Evolutionary conservation across 2,797 vertebrate genomes (phyloP), one percentile per base, ranked within the genome.

Genomic region (Spinibarbus caldwelli): DNA sequence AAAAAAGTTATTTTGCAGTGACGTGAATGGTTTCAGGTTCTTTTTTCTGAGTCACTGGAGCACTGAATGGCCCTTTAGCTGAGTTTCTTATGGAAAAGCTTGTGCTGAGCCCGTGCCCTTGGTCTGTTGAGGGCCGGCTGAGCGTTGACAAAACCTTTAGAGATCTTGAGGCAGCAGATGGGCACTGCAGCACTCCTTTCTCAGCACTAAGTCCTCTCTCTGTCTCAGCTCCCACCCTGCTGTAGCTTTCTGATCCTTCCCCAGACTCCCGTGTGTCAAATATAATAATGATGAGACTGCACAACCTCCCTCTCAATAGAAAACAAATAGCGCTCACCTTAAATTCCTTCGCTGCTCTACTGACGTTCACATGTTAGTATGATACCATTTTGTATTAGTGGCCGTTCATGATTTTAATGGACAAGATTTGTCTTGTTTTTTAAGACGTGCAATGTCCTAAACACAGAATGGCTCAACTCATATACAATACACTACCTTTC

Each of bases 131-230:
- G n/a, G 26, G 59, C 19, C 43, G 31, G 47, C 71, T 38, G 59
- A 81, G 78, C 19, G 5, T 49, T 64, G 43, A 84, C 26, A 1
- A 84, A 84, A 75, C 73, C 11, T 80, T 52, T 34, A 68, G 67
- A 36, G 41, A 80, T 66, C 2, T 31, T 80, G 87, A 88, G 72
- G 78, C 57, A 78, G 57, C 82, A 78, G 72, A 64, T 72, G 10
- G 77, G 62, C 82, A 76, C 68, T 80, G 75, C 85, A 78, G 82
- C 68, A 19, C n/a, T 62, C 49, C 87, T 88, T 86, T 82, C 83
- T 88, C 87, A 86, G 85, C 87, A 88, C 75, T 34, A 78, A 41
- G 21, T 68, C 49, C n/a, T 43, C 66, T 36, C 54, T 59, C 68
- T 21, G 47, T 82, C 81, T 64, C 47, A 78, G 34, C 62, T 52